Evolutionary conservation across 37 sponge, comb jelly and placozoan species (phyloP).

Genomic region (Crambe crambe): DNA sequence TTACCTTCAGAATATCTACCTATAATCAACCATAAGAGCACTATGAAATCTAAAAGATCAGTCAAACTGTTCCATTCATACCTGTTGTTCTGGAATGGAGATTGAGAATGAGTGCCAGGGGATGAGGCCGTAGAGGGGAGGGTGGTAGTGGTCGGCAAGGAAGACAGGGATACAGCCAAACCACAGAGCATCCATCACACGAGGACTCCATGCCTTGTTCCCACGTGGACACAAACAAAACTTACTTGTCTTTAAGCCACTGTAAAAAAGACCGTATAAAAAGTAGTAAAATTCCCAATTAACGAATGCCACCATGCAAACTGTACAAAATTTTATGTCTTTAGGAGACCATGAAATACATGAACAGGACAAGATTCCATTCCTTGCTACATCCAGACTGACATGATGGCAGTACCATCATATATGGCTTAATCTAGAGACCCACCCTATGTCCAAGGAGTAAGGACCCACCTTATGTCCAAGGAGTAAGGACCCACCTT

Average conservation of each 20-base stretch:
- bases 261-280: neutral
- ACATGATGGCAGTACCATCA: no score
- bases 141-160: slow-evolving; percentile 71
- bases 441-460: no score
- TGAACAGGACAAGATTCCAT: no score
- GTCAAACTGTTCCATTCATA: neutral
- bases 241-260: slow-evolving; percentile 43
- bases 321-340: neutral
- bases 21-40: neutral
- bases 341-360: no score
- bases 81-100: slow-evolving; percentile 53
- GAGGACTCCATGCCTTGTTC: slow-evolving; percentile 80
- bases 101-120: slow-evolving; percentile 58
- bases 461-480: no score
- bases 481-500: slow-evolving; percentile 14
- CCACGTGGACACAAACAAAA: slow-evolving; percentile 78
- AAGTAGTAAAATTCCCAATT: neutral
- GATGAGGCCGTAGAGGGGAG: slow-evolving; percentile 51
- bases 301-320: neutral
- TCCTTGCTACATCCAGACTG: no score
- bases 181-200: slow-evolving; percentile 82
- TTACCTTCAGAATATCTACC: neutral
- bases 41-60: no score
- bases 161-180: slow-evolving; percentile 85
- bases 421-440: no score